A percentile compares a stretch with the other conserved stretches of the same genome.
phyloP scores from a whole-genome alignment of 2,113 vertebrate species.

The Lipotes vexillifer region DNA sequence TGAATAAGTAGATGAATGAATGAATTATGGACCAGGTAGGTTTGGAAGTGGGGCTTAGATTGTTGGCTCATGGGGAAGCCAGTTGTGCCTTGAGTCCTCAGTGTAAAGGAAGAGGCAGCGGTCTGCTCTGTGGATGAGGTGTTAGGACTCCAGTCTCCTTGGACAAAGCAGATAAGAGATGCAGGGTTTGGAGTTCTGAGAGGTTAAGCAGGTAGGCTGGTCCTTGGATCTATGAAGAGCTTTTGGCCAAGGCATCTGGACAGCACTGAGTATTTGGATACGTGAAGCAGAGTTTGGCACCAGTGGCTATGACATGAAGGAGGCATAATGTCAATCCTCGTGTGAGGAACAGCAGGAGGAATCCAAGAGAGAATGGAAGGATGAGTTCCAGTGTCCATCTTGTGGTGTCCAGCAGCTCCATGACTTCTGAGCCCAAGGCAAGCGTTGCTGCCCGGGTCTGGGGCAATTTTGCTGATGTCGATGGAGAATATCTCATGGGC shows the following conservation, averaged over 20 bases:
- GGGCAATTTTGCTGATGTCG: too few relatives aligned
- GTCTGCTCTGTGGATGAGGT: neutral
- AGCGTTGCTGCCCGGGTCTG: too few relatives aligned
- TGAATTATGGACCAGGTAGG: neutral
- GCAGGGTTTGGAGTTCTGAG: neutral
- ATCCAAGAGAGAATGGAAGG: neutral
- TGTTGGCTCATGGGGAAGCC: neutral
- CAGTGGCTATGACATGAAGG: neutral
- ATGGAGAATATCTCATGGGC: fast-evolving
- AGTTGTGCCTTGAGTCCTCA: fast-evolving
- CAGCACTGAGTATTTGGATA: neutral
- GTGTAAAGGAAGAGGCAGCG: fast-evolving
- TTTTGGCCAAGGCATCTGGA: neutral
- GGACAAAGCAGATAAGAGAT: neutral
- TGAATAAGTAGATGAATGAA: neutral
- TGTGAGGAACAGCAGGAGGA: neutral
- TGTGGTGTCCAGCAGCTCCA: neutral
- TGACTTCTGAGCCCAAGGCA: neutral
- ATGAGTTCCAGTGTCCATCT: neutral
- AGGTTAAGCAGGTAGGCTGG: too few relatives aligned
- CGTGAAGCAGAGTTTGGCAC: neutral
- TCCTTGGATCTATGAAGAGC: neutral
- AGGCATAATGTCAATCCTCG: too few relatives aligned
- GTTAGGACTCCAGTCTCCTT: neutral
- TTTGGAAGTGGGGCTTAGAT: neutral